phyloP scores from a whole-genome alignment of 1,140 invertebrate species.

The Bombus cullumanus region DNA sequence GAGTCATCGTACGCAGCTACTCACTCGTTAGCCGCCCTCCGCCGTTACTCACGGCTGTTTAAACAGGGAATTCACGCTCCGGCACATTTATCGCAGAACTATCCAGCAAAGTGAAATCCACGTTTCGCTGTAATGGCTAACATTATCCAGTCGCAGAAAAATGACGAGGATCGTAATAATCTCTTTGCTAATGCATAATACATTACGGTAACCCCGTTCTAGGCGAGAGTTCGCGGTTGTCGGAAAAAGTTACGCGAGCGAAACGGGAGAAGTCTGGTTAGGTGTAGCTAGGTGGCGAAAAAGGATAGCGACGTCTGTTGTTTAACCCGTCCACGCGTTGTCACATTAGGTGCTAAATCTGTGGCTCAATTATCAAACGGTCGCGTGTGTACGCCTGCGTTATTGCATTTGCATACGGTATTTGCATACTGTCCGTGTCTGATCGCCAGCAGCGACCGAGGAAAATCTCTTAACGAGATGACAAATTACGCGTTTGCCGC shows the following conservation, averaged over 20 bases:
- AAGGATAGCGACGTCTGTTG: neutral
- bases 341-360: slow-evolving; percentile 54
- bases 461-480: slow-evolving; percentile 12
- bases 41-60: slow-evolving; percentile 40
- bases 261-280: neutral
- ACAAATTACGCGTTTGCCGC: slow-evolving; percentile 2
- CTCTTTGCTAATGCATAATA: slow-evolving; percentile 44
- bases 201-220: slow-evolving; percentile 18
- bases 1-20: slow-evolving; percentile 30
- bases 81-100: slow-evolving; percentile 26
- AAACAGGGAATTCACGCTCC: slow-evolving; percentile 19
- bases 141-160: slow-evolving; percentile 37
- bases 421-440: slow-evolving; percentile 5
- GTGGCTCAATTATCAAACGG: slow-evolving; percentile 46
- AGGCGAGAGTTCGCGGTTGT: neutral
- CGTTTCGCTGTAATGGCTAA: slow-evolving; percentile 23
- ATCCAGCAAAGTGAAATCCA: slow-evolving; percentile 37
- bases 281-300: neutral
- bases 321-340: slow-evolving; percentile 36
- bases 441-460: slow-evolving; percentile 1
- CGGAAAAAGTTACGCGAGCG: neutral
- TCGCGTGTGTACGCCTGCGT: neutral
- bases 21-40: slow-evolving; percentile 27
- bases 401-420: slow-evolving; percentile 26
- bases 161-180: slow-evolving; percentile 43